Evolutionary conservation across 2,113 vertebrate species (phyloP).

Genomic region (Burhinus bistriatus): DNA sequence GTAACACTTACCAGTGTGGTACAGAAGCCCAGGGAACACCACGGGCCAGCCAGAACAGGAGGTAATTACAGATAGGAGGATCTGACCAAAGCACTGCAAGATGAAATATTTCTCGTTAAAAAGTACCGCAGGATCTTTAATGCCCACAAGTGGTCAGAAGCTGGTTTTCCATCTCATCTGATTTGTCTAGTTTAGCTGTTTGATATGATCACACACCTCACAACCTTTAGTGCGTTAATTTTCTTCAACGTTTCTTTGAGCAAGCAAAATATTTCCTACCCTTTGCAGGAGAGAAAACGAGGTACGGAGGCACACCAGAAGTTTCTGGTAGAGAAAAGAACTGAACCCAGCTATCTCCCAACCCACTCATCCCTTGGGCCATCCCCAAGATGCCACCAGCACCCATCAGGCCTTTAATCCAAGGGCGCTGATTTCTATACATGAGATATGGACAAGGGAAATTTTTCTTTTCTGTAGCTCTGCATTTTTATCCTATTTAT

Average conservation of each 20-base stretch:
- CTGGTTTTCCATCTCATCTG: background rate
- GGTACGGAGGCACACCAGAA: background rate
- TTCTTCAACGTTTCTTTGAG: background rate
- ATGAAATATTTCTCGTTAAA: background rate
- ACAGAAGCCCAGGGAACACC: background rate
- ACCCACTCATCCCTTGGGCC: background rate
- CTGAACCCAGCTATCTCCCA: background rate
- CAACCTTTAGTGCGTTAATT: background rate
- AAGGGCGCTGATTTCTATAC: background rate
- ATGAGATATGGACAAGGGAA: accelerated
- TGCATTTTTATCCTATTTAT: background rate
- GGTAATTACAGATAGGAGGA: background rate
- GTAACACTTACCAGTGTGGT: accelerated
- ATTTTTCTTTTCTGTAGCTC: background rate
- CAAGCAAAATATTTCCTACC: background rate
- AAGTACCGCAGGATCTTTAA: background rate
- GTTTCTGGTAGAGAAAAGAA: background rate
- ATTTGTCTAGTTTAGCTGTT: background rate
- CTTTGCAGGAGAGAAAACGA: background rate
- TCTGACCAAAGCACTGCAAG: background rate
- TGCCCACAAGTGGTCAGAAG: background rate
- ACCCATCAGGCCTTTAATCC: background rate
- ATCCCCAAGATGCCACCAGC: background rate
- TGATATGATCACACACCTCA: background rate
- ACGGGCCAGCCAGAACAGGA: background rate